phyloP scores from a whole-genome alignment of 1,140 invertebrate genomes.

The Psilanteris sp. region DNA sequence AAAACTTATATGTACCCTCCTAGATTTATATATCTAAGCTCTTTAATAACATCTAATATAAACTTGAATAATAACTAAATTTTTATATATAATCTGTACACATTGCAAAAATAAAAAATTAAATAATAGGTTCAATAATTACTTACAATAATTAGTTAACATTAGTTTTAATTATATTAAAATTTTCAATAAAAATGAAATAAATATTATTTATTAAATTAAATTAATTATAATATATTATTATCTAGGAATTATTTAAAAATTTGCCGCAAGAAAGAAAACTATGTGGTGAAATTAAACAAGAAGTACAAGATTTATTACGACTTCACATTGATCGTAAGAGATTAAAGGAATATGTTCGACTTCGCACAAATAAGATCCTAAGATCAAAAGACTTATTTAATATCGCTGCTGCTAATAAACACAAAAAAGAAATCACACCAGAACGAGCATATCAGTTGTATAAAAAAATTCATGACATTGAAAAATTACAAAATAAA shows the following conservation, averaged over 20 bases:
- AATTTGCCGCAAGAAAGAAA: slow-evolving; percentile 77
- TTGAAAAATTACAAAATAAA: slow-evolving; percentile 75
- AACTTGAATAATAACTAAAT: too few species aligned
- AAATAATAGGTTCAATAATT: too few species aligned
- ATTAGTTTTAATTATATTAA: too few species aligned
- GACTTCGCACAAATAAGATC: slow-evolving; percentile 74
- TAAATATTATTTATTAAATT: too few species aligned
- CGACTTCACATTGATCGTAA: slow-evolving; percentile 76
- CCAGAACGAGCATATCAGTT: slow-evolving; percentile 79
- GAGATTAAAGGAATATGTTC: slow-evolving; percentile 75
- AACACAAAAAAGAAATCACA: slow-evolving; percentile 78
- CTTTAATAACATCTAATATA: too few species aligned
- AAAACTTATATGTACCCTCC: too few species aligned
- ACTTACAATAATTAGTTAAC: too few species aligned
- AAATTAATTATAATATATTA: slow-evolving; percentile 7
- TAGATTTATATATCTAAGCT: too few species aligned
- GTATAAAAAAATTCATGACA: slow-evolving; percentile 77
- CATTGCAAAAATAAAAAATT: too few species aligned
- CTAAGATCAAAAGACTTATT: slow-evolving; percentile 78
- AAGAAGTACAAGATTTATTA: slow-evolving; percentile 77
- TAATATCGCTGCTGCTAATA: slow-evolving; percentile 77
- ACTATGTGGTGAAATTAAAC: slow-evolving; percentile 74
- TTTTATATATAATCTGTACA: too few species aligned
- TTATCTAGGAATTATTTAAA: slow-evolving; percentile 73
- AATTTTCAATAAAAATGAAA: too few species aligned